A percentile compares a stretch with the other conserved stretches of the same genome.
These are phyloP conservation scores for Pelobates fuscus DNA, from an alignment of 2,113 vertebrate species.

Conservation along the genomic window DNA sequence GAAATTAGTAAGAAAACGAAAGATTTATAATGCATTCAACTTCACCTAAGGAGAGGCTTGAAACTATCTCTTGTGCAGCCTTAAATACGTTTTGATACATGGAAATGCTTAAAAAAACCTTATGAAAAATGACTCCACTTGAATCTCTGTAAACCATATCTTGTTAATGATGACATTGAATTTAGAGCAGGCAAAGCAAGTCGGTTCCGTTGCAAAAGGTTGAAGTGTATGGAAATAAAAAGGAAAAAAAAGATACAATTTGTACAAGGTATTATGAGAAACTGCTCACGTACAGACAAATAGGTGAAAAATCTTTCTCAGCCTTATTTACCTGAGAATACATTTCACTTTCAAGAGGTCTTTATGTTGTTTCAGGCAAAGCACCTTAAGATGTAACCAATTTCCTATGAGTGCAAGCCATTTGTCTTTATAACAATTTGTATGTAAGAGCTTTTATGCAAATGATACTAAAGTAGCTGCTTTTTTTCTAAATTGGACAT, in stretches of 20 bases:
- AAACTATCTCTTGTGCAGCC: neutral
- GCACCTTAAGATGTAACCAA: conserved; percentile 78
- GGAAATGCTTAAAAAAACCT: conserved; percentile 5
- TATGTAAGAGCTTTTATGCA: conserved; percentile 94
- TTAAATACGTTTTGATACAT: neutral
- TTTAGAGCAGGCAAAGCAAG: conserved; percentile 53
- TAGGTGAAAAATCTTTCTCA: conserved; percentile 70
- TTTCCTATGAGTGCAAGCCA: conserved; percentile 82
- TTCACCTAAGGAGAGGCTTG: neutral
- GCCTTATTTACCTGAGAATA: conserved; percentile 83
- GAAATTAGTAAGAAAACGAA: neutral
- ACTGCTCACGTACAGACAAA: conserved; percentile 67
- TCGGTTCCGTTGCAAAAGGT: conserved; percentile 43
- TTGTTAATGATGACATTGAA: conserved; percentile 37
- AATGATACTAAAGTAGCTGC: conserved; percentile 86
- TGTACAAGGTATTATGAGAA: conserved; percentile 64
- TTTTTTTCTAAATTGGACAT: conserved; percentile 86
- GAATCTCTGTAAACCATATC: neutral
- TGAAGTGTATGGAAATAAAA: conserved; percentile 49
- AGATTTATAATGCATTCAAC: neutral
- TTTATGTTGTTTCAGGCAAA: conserved; percentile 74
- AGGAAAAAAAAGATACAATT: conserved; percentile 55
- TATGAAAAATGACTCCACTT: conserved; percentile 27
- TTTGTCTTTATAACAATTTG: conserved; percentile 96
- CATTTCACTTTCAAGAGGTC: conserved; percentile 78